phyloP scores from a whole-genome alignment of 2,797 vertebrate genomes.

The Salmo trutta region DNA sequence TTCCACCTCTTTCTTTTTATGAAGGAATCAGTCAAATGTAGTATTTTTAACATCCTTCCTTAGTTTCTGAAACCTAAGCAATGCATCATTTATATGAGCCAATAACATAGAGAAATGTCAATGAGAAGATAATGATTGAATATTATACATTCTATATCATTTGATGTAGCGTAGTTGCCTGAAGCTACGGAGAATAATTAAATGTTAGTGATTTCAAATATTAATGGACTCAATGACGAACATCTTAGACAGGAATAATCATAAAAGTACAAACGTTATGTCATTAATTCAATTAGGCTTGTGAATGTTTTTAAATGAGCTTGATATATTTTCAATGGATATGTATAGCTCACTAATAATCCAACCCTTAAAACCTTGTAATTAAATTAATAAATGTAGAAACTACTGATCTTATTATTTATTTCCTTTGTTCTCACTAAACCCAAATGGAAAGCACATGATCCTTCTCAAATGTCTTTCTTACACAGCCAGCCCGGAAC shows the following conservation, averaged over 20 bases:
- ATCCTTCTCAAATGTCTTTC: constrained; percentile 6
- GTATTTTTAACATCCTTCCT: neutral
- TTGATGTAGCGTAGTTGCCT: neutral
- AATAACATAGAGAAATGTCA: neutral
- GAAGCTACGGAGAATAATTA: constrained; percentile 1
- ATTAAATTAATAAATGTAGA: neutral
- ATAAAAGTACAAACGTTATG: neutral
- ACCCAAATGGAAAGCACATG: neutral
- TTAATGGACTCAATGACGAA: neutral
- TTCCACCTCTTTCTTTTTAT: neutral
- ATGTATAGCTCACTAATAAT: neutral
- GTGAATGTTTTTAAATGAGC: neutral
- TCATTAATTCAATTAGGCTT: neutral
- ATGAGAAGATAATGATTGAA: neutral
- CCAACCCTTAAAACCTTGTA: neutral
- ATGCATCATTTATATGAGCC: neutral
- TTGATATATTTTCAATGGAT: neutral
- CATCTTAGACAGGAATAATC: neutral
- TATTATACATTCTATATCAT: neutral
- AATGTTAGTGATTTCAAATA: neutral
- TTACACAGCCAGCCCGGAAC: neutral
- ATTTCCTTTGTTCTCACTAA: neutral
- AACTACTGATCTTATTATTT: neutral
- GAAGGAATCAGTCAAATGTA: neutral
- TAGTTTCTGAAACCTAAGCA: neutral